Evolutionary conservation across 2,888 invertebrate species (phyloP), one percentile per base, ranked within the genome.

Genomic region (Andrena fulva): DNA sequence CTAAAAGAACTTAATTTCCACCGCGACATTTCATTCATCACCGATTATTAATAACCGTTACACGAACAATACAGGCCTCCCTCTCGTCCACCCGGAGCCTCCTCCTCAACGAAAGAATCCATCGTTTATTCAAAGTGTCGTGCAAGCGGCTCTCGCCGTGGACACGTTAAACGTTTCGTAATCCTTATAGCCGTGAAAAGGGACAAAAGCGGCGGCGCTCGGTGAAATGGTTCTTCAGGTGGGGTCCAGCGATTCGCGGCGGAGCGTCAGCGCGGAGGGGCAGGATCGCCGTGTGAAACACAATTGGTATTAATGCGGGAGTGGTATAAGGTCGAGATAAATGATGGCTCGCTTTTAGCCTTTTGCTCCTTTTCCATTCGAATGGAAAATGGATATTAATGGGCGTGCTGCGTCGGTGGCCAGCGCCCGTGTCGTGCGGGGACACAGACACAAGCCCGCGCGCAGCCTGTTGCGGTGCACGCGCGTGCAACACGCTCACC

Each of bases 341-440:
- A 92, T 92, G 91, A 92, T 90, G 86, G 86, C 84, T 82, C 88
- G 87, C 90, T 86, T 86, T 89, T 82, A 87, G 84, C 81, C 83
- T 90, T 89, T 90, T 89, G 85, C 89, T 89, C 87, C 85, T 90
- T 89, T 89, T 90, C 85, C 87, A 87, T 90, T 88, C 85, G 84
- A 87, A 90, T 85, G 88, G 90, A 89, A 92, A 92, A 93, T 92
- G 91, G 91, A 93, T 92, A 93, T 93, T 93, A 93, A 93, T 93
- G 92, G 90, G 74, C 83, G 87, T 86, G 84, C 77, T 71, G 77
- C 80, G 77, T 77, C 84, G 82, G 82, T 82, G 90, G 88, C 88
- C 88, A 89, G 80, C 84, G 62, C 67, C 48, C 72, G 77, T 42
- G 42, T 42, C 42, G 42, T 42, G 42, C 75, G 76, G 48, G 33